A percentile compares a stretch with the other conserved stretches of the same genome.
Conservation (phyloP, 2,113 vertebrate genomes). For the western clawed frog (Xenopus tropicalis) region UCB_Xtro_10.0 CM004450.2:79041001-79041500, state of each 20-base stretch:
- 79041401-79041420: too few relatives aligned
- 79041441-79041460: too few relatives aligned
- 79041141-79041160: slow-evolving; percentile 12
- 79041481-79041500: too few relatives aligned
- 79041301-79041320: slow-evolving; percentile 31
- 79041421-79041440: too few relatives aligned
- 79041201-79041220: slow-evolving; percentile 25
- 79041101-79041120: too few relatives aligned
- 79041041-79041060: slow-evolving; percentile 68
- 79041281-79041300: slow-evolving; percentile 36
- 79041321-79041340: neutral
- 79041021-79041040: slow-evolving; percentile 61
- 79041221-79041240: slow-evolving; percentile 50
- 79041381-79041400: too few relatives aligned
- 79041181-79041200: slow-evolving; percentile 12
- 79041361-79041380: too few relatives aligned
- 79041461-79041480: too few relatives aligned
- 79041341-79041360: too few relatives aligned
- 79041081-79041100: neutral
- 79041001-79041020: slow-evolving; percentile 53
- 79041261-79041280: slow-evolving; percentile 57
- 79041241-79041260: slow-evolving; percentile 55
- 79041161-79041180: slow-evolving; percentile 6
- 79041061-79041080: slow-evolving; percentile 61
- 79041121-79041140: neutral